Evolutionary conservation across 2,888 invertebrate species (phyloP), one percentile per base, ranked within the genome.

Genomic region (Sarcophaga subvicina): DNA sequence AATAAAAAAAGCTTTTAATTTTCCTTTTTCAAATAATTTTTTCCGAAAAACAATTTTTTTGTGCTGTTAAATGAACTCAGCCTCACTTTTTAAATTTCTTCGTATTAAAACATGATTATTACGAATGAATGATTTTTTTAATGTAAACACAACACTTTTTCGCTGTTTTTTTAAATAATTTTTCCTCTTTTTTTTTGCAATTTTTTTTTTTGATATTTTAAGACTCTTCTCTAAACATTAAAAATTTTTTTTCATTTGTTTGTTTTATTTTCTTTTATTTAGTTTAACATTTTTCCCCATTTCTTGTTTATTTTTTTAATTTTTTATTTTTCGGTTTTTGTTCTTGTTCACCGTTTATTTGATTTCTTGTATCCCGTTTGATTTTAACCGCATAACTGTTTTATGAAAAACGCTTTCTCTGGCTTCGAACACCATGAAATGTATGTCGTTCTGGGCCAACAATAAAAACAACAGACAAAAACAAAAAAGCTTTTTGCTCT

Each of bases 371-470:
- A 45, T 66, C 59, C 79, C 78, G 73, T 81, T 84, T 54, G 78
- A 79, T 66, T 81, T 84, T 75, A 64, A 71, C 79, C 84, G 87
- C 73, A 62, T 76, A 84, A 87, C 87, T 87, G 81, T 67, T 81
- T 84, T 67, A 25, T 14, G 54, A 14, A 83, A 73, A 45, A 59
- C 71, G 25, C 8, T 76, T 59, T 25, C 11, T 75, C 63, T 54
- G 25, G 37, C n/a, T 22, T 70, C 11, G 4, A n/a, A 72, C 27
- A 67, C 62, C 20, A 66, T 22, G 47, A 20, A 71, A 87, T 81
- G 75, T 87, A 76, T 87, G 87, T 81, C 84, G 81, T 87, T 84
- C 84, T 84, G 81, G 87, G 81, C 70, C 60, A 60, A 75, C 11
- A 20, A 25, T 17, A 59, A 67, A 20, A 66, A 54, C 20, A 80